phyloP scores from a whole-genome alignment of 1,140 invertebrate species.

The Drosophila jambulina region DNA sequence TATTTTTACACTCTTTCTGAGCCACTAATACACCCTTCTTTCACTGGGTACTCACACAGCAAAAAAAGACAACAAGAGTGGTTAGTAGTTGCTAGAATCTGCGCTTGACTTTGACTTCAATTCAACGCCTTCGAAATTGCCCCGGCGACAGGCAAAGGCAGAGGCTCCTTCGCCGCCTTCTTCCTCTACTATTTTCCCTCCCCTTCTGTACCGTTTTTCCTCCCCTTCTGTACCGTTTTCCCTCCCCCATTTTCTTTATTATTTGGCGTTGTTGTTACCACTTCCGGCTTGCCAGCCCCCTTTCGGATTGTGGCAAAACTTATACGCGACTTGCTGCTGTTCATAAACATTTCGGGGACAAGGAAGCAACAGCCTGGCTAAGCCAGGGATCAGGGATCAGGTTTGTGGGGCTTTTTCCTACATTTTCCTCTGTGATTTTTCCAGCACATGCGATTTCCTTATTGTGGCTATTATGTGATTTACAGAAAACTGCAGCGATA shows the following conservation, averaged over 20 bases:
- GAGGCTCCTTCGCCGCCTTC: constrained; percentile 1
- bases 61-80: background rate
- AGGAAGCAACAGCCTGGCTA: constrained; percentile 6
- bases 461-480: constrained; percentile 73
- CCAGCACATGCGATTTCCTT: constrained; percentile 76
- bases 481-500: constrained; percentile 34
- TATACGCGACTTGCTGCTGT: constrained; percentile 46
- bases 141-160: constrained; percentile 39
- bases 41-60: background rate
- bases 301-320: constrained; percentile 36
- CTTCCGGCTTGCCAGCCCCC: constrained; percentile 28
- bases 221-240: no score
- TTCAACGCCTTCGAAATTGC: constrained; percentile 73
- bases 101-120: constrained; percentile 70
- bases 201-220: background rate
- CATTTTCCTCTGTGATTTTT: background rate
- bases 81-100: constrained; percentile 29
- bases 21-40: background rate
- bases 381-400: constrained; percentile 1
- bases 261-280: constrained; percentile 14
- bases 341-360: constrained; percentile 64
- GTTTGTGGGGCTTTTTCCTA: no score
- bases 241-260: background rate
- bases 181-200: background rate
- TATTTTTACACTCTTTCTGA: background rate